Percentiles rank a stretch among this genome's conserved stretches.
phyloP scores from a whole-genome alignment of 1,140 invertebrate genomes.

The Hydropsyche tenuis region DNA sequence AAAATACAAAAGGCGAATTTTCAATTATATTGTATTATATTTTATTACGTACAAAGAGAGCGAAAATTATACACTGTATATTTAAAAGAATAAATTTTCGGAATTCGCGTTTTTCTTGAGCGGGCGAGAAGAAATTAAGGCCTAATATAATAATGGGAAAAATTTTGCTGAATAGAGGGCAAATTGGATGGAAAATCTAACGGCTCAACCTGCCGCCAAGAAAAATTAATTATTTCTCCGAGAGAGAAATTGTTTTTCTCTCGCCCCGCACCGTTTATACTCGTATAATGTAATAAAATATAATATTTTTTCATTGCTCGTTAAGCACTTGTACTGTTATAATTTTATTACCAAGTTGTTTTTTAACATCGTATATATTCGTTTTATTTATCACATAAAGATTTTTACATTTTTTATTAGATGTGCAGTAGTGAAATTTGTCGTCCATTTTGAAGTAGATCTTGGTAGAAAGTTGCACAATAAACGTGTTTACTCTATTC shows the following conservation, averaged over 20 bases:
- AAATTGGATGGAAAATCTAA: slow-evolving; percentile 44
- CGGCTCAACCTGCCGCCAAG: slow-evolving; percentile 40
- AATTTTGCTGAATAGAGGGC: slow-evolving; percentile 40
- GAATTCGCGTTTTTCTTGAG: slow-evolving; percentile 13
- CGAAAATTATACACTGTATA: slow-evolving; percentile 25
- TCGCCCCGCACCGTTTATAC: background rate
- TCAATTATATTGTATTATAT: no score
- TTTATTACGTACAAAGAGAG: background rate
- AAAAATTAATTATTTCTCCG: slow-evolving; percentile 39
- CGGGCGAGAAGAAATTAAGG: slow-evolving; percentile 43
- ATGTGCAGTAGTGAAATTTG: background rate
- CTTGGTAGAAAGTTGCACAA: slow-evolving; percentile 43
- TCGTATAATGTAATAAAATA: slow-evolving; percentile 9
- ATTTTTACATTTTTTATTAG: background rate
- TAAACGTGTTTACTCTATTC: slow-evolving; percentile 45
- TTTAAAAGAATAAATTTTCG: slow-evolving; percentile 15
- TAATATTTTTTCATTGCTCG: slow-evolving; percentile 22
- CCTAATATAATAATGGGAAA: slow-evolving; percentile 43
- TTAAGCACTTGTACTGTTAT: slow-evolving; percentile 10
- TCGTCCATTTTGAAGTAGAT: slow-evolving; percentile 44
- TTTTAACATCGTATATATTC: slow-evolving; percentile 7
- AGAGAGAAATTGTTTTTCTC: slow-evolving; percentile 38
- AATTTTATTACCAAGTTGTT: slow-evolving; percentile 22
- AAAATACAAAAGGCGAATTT: no score
- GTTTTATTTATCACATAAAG: background rate